phyloP scores from a whole-genome alignment of 1,140 invertebrate genomes.

The Drosophila micromelanica region DNA sequence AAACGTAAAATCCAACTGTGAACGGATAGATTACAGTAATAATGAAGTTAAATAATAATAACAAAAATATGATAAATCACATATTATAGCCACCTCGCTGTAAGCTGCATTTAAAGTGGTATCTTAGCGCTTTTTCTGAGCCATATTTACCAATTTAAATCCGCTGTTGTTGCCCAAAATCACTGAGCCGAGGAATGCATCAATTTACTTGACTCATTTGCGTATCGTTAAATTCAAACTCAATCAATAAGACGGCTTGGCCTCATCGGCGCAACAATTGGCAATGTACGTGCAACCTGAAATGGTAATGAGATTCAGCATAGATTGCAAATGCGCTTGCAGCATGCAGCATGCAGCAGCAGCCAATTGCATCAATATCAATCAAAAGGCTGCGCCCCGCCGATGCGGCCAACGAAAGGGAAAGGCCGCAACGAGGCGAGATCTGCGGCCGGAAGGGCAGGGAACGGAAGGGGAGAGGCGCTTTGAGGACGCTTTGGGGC shows the following conservation, averaged over 20 bases:
- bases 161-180: not conserved
- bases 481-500: conserved; percentile 42
- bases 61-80: too few species aligned
- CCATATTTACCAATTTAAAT: not conserved
- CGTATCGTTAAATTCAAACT: conserved; percentile 1
- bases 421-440: conserved; percentile 42
- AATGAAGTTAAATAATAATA: too few species aligned
- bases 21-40: too few species aligned
- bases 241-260: conserved; percentile 5
- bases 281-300: conserved; percentile 26
- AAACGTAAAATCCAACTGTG: too few species aligned
- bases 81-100: too few species aligned
- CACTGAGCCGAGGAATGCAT: not conserved
- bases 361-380: conserved; percentile 47
- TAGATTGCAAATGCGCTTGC: conserved; percentile 20
- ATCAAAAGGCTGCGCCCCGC: conserved; percentile 33
- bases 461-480: not conserved
- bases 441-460: not conserved
- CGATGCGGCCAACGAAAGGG: conserved; percentile 61
- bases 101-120: too few species aligned
- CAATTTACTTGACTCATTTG: not conserved
- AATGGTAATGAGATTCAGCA: conserved; percentile 48
- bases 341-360: conserved; percentile 31
- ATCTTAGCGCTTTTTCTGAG: too few species aligned
- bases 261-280: conserved; percentile 14